These are phyloP conservation scores for Mylabris phalerata DNA, from an alignment of 1,140 invertebrate genomes.

Conservation along the genomic window DNA sequence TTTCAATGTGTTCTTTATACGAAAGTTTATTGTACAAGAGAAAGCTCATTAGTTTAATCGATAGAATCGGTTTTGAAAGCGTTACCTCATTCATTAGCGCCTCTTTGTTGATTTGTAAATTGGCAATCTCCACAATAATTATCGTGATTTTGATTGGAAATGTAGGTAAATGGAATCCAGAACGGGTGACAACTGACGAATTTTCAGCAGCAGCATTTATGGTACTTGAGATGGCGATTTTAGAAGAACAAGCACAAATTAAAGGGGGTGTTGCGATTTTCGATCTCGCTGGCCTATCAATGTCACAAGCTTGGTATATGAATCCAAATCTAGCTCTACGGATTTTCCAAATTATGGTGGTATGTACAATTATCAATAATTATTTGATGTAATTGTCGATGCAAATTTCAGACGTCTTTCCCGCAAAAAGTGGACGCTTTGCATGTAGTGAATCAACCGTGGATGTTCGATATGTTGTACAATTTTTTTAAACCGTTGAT, in stretches of 20 bases:
- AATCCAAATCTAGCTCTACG: slow-evolving; percentile 57
- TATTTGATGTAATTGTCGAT: not conserved
- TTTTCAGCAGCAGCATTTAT: slow-evolving; percentile 62
- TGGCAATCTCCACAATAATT: too few relatives aligned
- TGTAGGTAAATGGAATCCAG: slow-evolving; percentile 63
- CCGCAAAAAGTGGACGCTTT: slow-evolving; percentile 64
- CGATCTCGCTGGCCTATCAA: slow-evolving; percentile 58
- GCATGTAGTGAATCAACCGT: slow-evolving; percentile 69
- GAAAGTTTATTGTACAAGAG: too few relatives aligned
- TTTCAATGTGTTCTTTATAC: too few relatives aligned
- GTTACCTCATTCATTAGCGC: too few relatives aligned
- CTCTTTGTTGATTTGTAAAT: too few relatives aligned
- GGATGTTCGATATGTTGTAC: slow-evolving; percentile 69
- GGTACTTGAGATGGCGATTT: slow-evolving; percentile 58
- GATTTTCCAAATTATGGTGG: slow-evolving; percentile 55
- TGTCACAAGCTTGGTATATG: slow-evolving; percentile 60
- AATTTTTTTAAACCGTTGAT: slow-evolving; percentile 68
- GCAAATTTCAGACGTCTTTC: slow-evolving; percentile 53
- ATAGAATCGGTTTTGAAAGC: too few relatives aligned
- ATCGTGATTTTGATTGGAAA: not conserved
- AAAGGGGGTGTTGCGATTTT: slow-evolving; percentile 64
- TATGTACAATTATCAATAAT: slow-evolving; percentile 38
- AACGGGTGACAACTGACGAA: slow-evolving; percentile 56
- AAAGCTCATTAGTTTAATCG: too few relatives aligned
- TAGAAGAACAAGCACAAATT: slow-evolving; percentile 63